Evolutionary conservation across 1,140 invertebrate species (phyloP).

Genomic region (Coenobita brevimanus): DNA sequence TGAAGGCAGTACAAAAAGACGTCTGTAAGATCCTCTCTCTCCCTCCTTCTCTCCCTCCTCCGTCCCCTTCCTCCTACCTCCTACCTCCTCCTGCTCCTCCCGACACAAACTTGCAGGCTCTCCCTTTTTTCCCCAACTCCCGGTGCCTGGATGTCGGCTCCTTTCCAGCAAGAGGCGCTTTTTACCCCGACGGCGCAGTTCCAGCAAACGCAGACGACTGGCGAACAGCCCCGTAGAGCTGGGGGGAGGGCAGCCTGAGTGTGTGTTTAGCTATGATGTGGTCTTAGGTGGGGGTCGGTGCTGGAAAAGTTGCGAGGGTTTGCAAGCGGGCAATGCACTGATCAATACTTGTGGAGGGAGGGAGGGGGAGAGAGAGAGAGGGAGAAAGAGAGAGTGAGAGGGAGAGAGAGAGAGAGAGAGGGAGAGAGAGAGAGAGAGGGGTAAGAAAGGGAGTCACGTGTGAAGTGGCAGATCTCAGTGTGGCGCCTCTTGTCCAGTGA

Average conservation of each 20-base stretch:
- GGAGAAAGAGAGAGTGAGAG: too few relatives aligned
- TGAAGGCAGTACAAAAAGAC: slow-evolving; percentile 56
- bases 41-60: too few relatives aligned
- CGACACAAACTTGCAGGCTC: slow-evolving; percentile 47
- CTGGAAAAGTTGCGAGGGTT: slow-evolving; percentile 59
- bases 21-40: slow-evolving; percentile 27
- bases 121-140: slow-evolving; percentile 36
- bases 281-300: slow-evolving; percentile 33
- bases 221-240: not conserved
- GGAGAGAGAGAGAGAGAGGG: too few relatives aligned
- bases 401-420: too few relatives aligned
- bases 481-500: not conserved
- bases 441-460: slow-evolving; percentile 48
- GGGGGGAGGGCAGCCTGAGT: not conserved
- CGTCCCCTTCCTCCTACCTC: too few relatives aligned
- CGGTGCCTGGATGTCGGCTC: slow-evolving; percentile 10
- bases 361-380: not conserved
- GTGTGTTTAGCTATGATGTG: slow-evolving; percentile 7
- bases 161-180: not conserved
- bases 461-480: slow-evolving; percentile 47
- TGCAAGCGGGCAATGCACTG: slow-evolving; percentile 65
- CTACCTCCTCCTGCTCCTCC: slow-evolving; percentile 7
- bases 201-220: slow-evolving; percentile 1
- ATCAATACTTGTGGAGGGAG: slow-evolving; percentile 65
- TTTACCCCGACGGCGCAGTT: not conserved